Percentiles rank a stretch among this genome's conserved stretches.
These are phyloP conservation scores for Antitype chi DNA, from an alignment of 2,888 invertebrate species.

Conservation along the genomic window DNA sequence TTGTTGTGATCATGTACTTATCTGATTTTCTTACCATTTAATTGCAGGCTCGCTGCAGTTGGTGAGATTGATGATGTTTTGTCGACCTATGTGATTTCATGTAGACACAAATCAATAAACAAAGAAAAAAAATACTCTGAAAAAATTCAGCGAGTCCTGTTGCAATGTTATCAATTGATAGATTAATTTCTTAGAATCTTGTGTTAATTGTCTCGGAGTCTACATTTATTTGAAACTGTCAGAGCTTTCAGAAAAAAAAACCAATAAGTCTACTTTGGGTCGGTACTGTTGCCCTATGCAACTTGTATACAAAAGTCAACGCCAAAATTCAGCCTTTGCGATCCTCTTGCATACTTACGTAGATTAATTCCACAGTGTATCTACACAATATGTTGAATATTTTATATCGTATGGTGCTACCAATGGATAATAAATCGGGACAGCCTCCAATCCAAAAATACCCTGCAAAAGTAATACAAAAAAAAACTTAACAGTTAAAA, in stretches of 20 bases:
- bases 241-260: neutral
- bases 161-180: neutral
- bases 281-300: neutral
- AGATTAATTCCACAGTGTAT: neutral
- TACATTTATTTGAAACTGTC: neutral
- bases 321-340: neutral
- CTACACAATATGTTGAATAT: neutral
- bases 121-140: neutral
- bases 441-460: conserved; percentile 17
- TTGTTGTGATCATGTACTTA: neutral
- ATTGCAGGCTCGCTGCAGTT: neutral
- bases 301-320: neutral
- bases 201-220: neutral
- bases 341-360: neutral
- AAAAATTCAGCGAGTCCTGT: neutral
- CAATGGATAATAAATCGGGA: neutral
- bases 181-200: neutral
- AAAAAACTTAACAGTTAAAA: conserved; percentile 60
- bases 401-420: neutral
- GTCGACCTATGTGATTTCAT: neutral
- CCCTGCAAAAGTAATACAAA: conserved; percentile 37
- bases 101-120: neutral
- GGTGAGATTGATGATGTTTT: neutral
- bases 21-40: neutral
- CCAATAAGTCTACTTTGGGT: neutral